These are phyloP conservation scores for Anastatus disparis DNA, from an alignment of 1,140 invertebrate species.

Conservation along the genomic window DNA sequence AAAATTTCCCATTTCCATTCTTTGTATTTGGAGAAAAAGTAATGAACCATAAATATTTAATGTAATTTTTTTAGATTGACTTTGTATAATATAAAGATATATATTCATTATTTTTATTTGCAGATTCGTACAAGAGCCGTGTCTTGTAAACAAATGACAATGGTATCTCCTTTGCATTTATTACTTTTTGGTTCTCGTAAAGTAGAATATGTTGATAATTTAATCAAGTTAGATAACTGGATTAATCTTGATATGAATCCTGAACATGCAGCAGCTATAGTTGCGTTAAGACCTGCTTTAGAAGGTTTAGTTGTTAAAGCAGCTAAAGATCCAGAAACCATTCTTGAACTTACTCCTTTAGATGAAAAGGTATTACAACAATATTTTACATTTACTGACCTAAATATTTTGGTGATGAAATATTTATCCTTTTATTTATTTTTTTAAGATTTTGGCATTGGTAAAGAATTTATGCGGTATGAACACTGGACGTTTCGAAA, in stretches of 20 bases:
- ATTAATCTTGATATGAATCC: constrained; percentile 90
- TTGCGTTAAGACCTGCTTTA: constrained; percentile 86
- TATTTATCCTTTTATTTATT: constrained; percentile 16
- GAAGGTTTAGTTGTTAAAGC: constrained; percentile 85
- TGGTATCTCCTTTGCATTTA: constrained; percentile 94
- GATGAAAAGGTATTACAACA: constrained; percentile 67
- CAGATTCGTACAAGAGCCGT: constrained; percentile 93
- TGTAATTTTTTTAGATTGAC: background rate
- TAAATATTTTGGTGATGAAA: constrained; percentile 5
- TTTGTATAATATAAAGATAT: background rate
- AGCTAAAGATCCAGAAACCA: constrained; percentile 80
- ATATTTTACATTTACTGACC: background rate
- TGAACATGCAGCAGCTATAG: constrained; percentile 79
- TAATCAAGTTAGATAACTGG: constrained; percentile 89
- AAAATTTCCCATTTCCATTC: constrained; percentile 91
- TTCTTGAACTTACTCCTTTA: constrained; percentile 67
- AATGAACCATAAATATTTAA: constrained; percentile 32
- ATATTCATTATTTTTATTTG: constrained; percentile 29
- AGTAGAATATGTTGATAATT: constrained; percentile 79
- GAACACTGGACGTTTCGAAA: constrained; percentile 76
- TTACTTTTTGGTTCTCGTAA: constrained; percentile 91
- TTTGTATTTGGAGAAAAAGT: constrained; percentile 98
- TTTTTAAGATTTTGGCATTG: constrained; percentile 70
- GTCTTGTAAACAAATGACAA: constrained; percentile 97
- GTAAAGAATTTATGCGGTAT: constrained; percentile 77